Conservation (phyloP, 2,888 invertebrate species). For the Microctonus hyperodae region DNA sequence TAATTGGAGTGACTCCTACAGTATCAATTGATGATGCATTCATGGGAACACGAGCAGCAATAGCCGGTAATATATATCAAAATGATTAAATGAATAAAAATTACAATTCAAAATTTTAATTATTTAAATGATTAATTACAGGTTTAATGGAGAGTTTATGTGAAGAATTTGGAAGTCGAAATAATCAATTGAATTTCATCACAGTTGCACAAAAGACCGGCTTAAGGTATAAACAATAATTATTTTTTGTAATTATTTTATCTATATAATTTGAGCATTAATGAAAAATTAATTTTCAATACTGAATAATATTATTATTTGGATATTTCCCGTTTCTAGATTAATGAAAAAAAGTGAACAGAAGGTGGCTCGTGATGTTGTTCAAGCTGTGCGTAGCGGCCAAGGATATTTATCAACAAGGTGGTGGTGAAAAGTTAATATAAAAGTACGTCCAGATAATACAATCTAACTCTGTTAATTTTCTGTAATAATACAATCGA, state of each 20-base stretch:
- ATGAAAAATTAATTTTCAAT: too few species aligned
- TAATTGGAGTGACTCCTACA: constrained; percentile 57
- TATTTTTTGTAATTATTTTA: too few species aligned
- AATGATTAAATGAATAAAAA: neutral
- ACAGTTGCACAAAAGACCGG: constrained; percentile 51
- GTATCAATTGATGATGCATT: constrained; percentile 50
- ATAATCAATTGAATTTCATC: constrained; percentile 51
- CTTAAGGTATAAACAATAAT: constrained; percentile 45
- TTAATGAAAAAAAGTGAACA: constrained; percentile 46
- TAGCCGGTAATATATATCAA: constrained; percentile 47
- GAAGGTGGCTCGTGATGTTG: constrained; percentile 52
- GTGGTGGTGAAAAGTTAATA: constrained; percentile 45
- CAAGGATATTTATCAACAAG: constrained; percentile 44
- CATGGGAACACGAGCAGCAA: constrained; percentile 53
- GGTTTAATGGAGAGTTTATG: constrained; percentile 56
- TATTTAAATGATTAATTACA: constrained; percentile 33
- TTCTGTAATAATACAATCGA: neutral
- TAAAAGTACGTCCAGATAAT: constrained; percentile 48
- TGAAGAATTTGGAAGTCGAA: constrained; percentile 46
- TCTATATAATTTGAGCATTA: too few species aligned
- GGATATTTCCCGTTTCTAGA: too few species aligned
- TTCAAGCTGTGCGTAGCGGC: constrained; percentile 53
- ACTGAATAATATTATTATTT: too few species aligned
- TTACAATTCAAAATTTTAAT: neutral
- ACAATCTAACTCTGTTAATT: neutral